Evolutionary conservation across 2,113 vertebrate genomes (phyloP).

Genomic region (Otolemur garnettii): DNA sequence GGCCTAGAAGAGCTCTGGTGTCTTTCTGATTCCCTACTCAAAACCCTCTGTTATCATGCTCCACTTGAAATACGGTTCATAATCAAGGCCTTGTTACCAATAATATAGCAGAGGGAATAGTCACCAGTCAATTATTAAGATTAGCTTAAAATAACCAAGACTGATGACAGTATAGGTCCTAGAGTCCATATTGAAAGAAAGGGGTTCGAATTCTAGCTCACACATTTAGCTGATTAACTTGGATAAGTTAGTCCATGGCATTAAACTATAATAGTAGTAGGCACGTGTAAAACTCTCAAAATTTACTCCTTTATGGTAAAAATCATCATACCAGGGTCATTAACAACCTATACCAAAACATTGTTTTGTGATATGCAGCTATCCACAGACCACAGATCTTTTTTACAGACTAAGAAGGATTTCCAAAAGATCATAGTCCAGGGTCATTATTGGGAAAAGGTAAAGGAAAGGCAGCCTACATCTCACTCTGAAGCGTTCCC

Average conservation of each 20-base stretch:
- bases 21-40: neutral
- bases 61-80: too few relatives aligned
- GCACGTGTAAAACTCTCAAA: neutral
- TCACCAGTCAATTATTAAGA: neutral
- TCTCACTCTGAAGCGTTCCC: slow-evolving; percentile 95
- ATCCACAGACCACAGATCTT: neutral
- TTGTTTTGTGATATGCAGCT: neutral
- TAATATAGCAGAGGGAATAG: neutral
- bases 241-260: neutral
- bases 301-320: neutral
- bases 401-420: neutral
- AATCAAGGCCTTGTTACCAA: neutral
- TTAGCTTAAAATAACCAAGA: neutral
- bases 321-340: neutral
- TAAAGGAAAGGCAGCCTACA: slow-evolving; percentile 88
- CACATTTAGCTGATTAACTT: neutral
- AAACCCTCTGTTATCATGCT: neutral
- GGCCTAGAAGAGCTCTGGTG: too few relatives aligned
- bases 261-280: neutral
- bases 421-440: neutral
- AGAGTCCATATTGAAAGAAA: neutral
- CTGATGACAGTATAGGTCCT: neutral
- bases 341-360: neutral
- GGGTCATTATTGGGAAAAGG: accelerated
- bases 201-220: neutral